Conservation (phyloP, 1,140 invertebrate species). For the Himalopsyche phryganea region DNA sequence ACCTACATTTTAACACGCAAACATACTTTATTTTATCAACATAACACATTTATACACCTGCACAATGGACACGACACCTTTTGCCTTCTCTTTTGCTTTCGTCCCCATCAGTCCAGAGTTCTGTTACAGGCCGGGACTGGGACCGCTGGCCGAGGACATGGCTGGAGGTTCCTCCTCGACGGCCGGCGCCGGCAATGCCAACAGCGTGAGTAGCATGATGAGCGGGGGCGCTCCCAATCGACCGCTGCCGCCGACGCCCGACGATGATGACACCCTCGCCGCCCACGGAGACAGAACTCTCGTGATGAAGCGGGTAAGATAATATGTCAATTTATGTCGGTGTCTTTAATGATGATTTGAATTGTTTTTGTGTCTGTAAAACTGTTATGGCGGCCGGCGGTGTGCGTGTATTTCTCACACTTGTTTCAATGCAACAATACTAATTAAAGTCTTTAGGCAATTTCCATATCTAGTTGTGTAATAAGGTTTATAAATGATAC, state of each 20-base stretch:
- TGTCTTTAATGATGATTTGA: no score
- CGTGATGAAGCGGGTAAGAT: constrained; percentile 84
- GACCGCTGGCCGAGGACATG: constrained; percentile 53
- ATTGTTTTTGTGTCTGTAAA: no score
- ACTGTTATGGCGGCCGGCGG: no score
- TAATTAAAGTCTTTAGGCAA: no score
- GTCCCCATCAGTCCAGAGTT: constrained; percentile 69
- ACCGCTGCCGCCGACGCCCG: constrained; percentile 89
- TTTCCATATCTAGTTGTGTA: no score
- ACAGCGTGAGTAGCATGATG: constrained; percentile 41
- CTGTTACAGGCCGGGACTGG: constrained; percentile 77
- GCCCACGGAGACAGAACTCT: constrained; percentile 77
- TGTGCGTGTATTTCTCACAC: no score
- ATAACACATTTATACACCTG: no score
- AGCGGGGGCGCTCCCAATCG: constrained; percentile 77
- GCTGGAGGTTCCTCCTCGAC: constrained; percentile 43
- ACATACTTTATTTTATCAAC: no score
- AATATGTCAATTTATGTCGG: constrained; percentile 28
- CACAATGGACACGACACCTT: no score
- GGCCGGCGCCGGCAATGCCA: constrained; percentile 51
- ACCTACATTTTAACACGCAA: no score
- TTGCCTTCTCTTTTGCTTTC: constrained; percentile 36
- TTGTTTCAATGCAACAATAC: no score
- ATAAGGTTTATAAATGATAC: no score
- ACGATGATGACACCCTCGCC: constrained; percentile 75